Percentiles rank a stretch among this genome's conserved stretches.
These are phyloP conservation scores for Aphrocallistes beatrix DNA, from an alignment of 37 sponge, comb jelly and placozoan species.

Conservation along the genomic window DNA sequence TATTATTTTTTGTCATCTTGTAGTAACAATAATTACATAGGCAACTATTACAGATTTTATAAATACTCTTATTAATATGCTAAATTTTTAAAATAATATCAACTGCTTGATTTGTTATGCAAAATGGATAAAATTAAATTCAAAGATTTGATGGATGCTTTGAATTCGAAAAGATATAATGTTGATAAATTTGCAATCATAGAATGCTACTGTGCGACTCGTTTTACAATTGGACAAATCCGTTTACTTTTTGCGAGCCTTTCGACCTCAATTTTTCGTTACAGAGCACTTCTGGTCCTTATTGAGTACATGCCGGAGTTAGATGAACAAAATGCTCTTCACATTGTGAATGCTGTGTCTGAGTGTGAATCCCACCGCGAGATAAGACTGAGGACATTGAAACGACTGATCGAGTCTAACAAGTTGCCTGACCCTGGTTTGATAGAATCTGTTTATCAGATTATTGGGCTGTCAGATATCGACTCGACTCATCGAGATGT, in stretches of 20 bases:
- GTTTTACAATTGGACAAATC: neutral
- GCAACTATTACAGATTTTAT: too few relatives aligned
- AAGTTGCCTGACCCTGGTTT: neutral
- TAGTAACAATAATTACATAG: too few relatives aligned
- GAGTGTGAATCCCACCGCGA: neutral
- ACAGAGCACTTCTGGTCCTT: neutral
- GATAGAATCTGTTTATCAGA: neutral
- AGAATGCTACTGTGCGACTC: neutral
- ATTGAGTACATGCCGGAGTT: neutral
- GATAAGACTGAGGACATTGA: neutral
- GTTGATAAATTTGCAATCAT: neutral
- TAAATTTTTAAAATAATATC: too few relatives aligned
- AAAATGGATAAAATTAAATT: neutral
- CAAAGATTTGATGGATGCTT: conserved; percentile 5
- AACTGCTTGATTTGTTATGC: too few relatives aligned
- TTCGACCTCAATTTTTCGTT: neutral
- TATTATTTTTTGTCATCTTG: too few relatives aligned
- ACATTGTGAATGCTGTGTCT: neutral
- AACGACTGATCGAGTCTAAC: neutral
- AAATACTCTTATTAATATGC: too few relatives aligned
- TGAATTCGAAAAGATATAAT: neutral
- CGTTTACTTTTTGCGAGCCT: neutral
- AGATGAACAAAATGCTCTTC: neutral
- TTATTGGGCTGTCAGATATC: too few relatives aligned
- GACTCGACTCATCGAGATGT: too few relatives aligned